phyloP scores from a whole-genome alignment of 2,113 vertebrate genomes.

The Sinocyclocheilus anophthalmus region DNA sequence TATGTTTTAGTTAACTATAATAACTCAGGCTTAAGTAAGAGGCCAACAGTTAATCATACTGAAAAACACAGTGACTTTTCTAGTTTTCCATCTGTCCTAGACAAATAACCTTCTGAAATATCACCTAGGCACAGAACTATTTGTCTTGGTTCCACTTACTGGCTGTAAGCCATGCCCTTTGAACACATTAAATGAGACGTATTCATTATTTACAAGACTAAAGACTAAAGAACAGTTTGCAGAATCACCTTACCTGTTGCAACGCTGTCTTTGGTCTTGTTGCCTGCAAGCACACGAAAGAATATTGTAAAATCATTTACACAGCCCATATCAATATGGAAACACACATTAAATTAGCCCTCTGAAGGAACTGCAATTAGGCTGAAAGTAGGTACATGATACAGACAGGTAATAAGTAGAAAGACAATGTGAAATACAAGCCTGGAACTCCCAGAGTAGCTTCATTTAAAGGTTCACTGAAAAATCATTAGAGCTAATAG shows the following conservation, averaged over 20 bases:
- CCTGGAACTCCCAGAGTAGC: constrained; percentile 5
- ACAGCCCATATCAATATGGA: neutral
- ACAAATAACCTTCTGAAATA: constrained; percentile 40
- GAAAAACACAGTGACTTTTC: constrained; percentile 14
- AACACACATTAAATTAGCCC: constrained; percentile 12
- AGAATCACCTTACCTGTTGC: constrained; percentile 83
- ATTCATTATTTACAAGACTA: constrained; percentile 51
- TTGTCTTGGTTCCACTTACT: constrained; percentile 34
- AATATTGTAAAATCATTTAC: neutral
- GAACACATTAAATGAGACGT: constrained; percentile 30
- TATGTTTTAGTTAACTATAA: too few relatives aligned
- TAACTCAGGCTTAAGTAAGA: neutral
- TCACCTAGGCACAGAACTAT: constrained; percentile 21
- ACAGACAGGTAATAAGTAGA: neutral
- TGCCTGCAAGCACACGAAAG: constrained; percentile 79
- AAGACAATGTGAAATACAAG: constrained; percentile 30
- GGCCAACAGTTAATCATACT: constrained; percentile 33
- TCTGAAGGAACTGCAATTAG: neutral
- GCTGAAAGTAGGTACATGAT: neutral
- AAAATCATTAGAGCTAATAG: constrained; percentile 37
- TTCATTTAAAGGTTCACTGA: constrained; percentile 38
- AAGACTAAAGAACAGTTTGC: constrained; percentile 19
- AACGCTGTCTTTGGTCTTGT: constrained; percentile 94
- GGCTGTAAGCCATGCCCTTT: constrained; percentile 27
- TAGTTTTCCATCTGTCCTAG: constrained; percentile 6